Percentiles rank a stretch among this genome's conserved stretches.
Conservation (phyloP, 2,113 vertebrate species). For the Isichthys henryi region DNA sequence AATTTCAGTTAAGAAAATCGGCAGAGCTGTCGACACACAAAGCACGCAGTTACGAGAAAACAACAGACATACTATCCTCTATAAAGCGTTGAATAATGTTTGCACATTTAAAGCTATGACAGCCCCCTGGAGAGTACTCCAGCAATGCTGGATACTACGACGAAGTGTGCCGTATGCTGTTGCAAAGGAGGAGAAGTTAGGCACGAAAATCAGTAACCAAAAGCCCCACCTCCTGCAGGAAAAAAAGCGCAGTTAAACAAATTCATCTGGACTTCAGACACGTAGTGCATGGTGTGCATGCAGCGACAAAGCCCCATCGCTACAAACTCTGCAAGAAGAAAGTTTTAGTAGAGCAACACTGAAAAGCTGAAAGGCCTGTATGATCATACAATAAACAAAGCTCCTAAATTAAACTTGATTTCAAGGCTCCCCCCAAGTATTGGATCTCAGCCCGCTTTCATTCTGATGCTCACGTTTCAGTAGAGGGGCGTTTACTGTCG, state of each 20-base stretch:
- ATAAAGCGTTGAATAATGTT: neutral
- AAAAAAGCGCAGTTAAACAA: constrained; percentile 49
- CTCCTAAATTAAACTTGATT: neutral
- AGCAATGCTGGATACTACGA: neutral
- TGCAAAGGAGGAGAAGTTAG: constrained; percentile 45
- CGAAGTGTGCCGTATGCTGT: constrained; percentile 31
- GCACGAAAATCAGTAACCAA: constrained; percentile 22
- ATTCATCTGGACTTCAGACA: constrained; percentile 17
- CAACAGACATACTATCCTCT: neutral
- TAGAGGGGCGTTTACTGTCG: neutral
- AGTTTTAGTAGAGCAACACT: neutral
- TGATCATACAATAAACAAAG: neutral
- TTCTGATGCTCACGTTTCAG: neutral
- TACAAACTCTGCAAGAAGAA: neutral
- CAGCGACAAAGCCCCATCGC: neutral
- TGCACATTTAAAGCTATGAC: neutral
- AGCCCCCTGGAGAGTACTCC: neutral
- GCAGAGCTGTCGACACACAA: neutral
- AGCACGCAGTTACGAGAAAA: neutral
- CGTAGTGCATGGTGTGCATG: neutral
- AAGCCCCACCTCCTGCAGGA: constrained; percentile 61
- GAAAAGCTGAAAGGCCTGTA: neutral
- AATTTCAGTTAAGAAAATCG: neutral
- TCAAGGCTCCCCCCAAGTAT: neutral
- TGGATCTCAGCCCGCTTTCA: neutral